These are phyloP conservation scores for Verasper variegatus DNA, from an alignment of 2,113 vertebrate genomes.

Conservation along the genomic window DNA sequence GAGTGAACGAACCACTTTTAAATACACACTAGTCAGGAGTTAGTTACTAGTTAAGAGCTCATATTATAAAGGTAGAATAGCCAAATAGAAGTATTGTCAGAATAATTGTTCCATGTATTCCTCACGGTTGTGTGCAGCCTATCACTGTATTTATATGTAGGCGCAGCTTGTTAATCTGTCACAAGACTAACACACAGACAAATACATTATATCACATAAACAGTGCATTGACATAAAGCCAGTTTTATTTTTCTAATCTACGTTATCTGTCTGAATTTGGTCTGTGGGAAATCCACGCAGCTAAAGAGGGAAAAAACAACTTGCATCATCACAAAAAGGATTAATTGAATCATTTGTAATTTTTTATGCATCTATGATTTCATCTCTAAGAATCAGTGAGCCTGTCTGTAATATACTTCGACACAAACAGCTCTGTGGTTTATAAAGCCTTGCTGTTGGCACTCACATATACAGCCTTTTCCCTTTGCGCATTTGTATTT, in stretches of 20 bases:
- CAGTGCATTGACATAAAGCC: neutral
- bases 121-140: neutral
- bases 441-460: slow-evolving; percentile 7
- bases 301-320: neutral
- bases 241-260: neutral
- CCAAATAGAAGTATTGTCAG: neutral
- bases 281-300: neutral
- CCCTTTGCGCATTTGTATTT: slow-evolving; percentile 21
- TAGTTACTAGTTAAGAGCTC: neutral
- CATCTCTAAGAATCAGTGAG: slow-evolving; percentile 11
- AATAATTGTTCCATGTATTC: neutral
- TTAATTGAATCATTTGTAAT: neutral
- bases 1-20: neutral
- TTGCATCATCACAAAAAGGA: neutral
- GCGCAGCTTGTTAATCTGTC: neutral
- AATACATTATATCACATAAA: neutral
- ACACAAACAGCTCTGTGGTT: neutral
- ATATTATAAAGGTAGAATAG: neutral
- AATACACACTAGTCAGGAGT: neutral
- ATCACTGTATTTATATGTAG: neutral
- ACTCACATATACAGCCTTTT: neutral
- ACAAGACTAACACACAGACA: neutral
- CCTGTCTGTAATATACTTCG: neutral
- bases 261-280: neutral
- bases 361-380: neutral